Evolutionary conservation across 37 sponge, comb jelly and placozoan species (phyloP).

Genomic region (Bolinopsis microptera): DNA sequence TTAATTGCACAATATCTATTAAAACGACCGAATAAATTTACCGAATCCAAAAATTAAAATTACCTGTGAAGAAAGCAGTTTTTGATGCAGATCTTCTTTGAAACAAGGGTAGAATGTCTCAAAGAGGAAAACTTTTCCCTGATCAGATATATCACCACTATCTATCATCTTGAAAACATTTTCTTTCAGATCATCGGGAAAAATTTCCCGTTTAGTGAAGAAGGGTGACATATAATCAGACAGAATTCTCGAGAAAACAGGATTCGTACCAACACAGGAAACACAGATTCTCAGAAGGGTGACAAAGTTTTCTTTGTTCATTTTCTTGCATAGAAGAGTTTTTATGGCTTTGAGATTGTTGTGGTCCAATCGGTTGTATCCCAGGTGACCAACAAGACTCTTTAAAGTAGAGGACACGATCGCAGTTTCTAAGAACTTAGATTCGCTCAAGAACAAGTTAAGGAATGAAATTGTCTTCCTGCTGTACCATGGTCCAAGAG

Average conservation of each 20-base stretch:
- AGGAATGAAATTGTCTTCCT: conserved; percentile 10
- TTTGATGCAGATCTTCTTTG: background rate
- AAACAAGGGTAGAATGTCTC: background rate
- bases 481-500: conserved; percentile 47
- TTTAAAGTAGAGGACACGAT: background rate
- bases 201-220: background rate
- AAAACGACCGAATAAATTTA: background rate
- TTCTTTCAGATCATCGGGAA: background rate
- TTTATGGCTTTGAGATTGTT: background rate
- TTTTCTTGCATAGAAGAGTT: background rate
- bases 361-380: conserved; percentile 49
- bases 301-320: background rate
- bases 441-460: background rate
- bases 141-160: background rate
- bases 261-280: background rate
- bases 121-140: background rate
- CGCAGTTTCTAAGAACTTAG: background rate
- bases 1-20: too few species aligned
- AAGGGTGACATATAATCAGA: background rate
- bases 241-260: background rate
- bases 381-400: conserved; percentile 3
- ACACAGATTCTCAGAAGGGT: background rate
- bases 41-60: background rate
- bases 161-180: background rate
- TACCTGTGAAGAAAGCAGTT: background rate